Evolutionary conservation across 2,888 invertebrate genomes (phyloP), one percentile per base, ranked within the genome.

Genomic region (Diabrotica balteata): DNA sequence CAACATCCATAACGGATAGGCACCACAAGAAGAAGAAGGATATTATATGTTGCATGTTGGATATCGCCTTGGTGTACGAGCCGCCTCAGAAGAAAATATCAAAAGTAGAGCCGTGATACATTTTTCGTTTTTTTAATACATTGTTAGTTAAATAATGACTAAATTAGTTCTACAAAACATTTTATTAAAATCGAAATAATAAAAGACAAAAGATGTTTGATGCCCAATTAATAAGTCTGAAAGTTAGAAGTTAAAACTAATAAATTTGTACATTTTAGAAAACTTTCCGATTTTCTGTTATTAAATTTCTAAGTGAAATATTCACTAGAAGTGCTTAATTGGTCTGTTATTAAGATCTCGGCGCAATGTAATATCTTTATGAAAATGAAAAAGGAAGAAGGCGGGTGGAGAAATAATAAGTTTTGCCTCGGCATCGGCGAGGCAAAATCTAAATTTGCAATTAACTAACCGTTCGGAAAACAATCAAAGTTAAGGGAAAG

Each of bases 381-480:
- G 78, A 78, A 78, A 78, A 78, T 75, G 72, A 51, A 45, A 59
- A 59, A 58, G 46, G 51, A 22, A 45, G 11, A 32, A 59, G 46
- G 11, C 54, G 54, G 42, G 42, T 3, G 44, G 50, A 63, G 68
- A 67, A 73, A 57, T 51, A 69, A 70, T 73, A 72, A 75, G 72
- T 75, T 75, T 72, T 68, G 69, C 67, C 59, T 55, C 59, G 32
- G 32, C 17, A 32, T 32, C 32, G 32, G 32, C 52, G 50, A 8
- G 58, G 73, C 65, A 70, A 75, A 76, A 78, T 78, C 77, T 78
- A 76, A 78, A 77, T 79, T 81, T 83, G 80, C 82, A 83, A 83
- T 83, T 83, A 82, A 81, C 81, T 82, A 81, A 81, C 82, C 80
- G 78, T 81, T 82, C 78, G 82, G 81, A 82, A 83, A 83, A 82